Evolutionary conservation across 2,797 vertebrate species (phyloP).

Genomic region (Otolemur crassicaudatus): DNA sequence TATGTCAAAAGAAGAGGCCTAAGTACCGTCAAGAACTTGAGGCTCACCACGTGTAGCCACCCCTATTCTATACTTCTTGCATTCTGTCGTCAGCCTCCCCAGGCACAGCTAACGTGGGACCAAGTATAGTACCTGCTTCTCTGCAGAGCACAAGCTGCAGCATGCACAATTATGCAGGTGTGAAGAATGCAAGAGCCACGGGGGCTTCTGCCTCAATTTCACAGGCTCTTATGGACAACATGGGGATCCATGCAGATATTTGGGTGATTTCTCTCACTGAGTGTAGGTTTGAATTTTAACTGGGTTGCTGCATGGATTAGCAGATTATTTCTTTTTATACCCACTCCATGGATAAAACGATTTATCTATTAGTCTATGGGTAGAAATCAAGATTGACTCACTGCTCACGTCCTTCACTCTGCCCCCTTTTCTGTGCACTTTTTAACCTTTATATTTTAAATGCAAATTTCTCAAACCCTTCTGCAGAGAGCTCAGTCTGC

Average conservation of each 20-base stretch:
- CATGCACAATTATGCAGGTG: not conserved
- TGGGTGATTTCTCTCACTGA: not conserved
- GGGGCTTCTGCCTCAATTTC: not conserved
- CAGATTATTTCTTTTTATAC: not conserved
- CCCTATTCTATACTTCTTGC: not conserved
- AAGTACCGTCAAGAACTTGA: not conserved
- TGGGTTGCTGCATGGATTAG: not conserved
- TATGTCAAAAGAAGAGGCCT: not conserved
- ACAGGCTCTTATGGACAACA: not conserved
- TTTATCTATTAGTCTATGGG: not conserved
- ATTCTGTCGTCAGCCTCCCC: not conserved
- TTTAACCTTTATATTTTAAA: not conserved
- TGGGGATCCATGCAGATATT: not conserved
- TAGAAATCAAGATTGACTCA: not conserved
- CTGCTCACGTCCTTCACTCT: not conserved
- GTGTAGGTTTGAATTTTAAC: not conserved
- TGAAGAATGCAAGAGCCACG: not conserved
- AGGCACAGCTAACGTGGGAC: not conserved
- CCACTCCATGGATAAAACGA: not conserved
- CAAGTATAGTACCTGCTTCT: not conserved
- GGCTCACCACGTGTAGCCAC: not conserved
- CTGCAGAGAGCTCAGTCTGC: not conserved
- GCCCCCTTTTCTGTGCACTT: too few relatives aligned
- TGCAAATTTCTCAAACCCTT: not conserved
- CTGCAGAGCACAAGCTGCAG: not conserved